A percentile compares a stretch with the other conserved stretches of the same genome.
Evolutionary conservation across 2,113 vertebrate genomes (phyloP).

Genomic region (Ptilonorhynchus violaceus): DNA sequence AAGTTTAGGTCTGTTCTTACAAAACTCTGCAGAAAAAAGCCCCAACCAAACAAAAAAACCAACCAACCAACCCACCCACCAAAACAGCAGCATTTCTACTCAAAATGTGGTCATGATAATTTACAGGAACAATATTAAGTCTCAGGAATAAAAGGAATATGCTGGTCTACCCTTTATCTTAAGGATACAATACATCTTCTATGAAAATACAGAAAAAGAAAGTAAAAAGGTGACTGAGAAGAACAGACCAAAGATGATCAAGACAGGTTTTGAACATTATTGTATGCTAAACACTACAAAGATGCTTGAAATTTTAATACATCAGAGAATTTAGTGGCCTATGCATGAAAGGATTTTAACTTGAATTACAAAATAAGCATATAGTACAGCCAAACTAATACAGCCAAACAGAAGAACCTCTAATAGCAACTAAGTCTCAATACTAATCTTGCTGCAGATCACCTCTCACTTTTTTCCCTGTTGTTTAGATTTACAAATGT

Average conservation of each 20-base stretch:
- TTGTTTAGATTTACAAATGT: not conserved
- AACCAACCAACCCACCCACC: too few relatives aligned
- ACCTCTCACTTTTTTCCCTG: not conserved
- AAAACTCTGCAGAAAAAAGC: not conserved
- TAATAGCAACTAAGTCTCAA: not conserved
- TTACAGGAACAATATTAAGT: not conserved
- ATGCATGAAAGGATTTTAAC: not conserved
- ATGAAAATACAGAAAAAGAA: conserved; percentile 4
- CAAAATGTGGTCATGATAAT: not conserved
- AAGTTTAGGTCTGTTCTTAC: not conserved
- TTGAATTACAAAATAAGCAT: not conserved
- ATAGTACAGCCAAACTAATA: not conserved
- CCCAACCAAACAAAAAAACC: not conserved
- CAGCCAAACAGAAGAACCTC: not conserved
- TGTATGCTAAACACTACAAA: not conserved
- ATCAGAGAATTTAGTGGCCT: not conserved
- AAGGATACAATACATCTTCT: not conserved
- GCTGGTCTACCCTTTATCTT: not conserved
- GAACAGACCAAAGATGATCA: not conserved
- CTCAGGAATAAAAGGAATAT: not conserved
- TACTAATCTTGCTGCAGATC: not conserved
- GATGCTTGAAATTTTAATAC: not conserved
- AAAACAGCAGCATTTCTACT: not conserved
- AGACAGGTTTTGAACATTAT: not conserved
- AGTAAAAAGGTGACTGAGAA: conserved; percentile 12